Conservation (phyloP, 2,888 invertebrate species). For the Cheilosia vernalis region DNA sequence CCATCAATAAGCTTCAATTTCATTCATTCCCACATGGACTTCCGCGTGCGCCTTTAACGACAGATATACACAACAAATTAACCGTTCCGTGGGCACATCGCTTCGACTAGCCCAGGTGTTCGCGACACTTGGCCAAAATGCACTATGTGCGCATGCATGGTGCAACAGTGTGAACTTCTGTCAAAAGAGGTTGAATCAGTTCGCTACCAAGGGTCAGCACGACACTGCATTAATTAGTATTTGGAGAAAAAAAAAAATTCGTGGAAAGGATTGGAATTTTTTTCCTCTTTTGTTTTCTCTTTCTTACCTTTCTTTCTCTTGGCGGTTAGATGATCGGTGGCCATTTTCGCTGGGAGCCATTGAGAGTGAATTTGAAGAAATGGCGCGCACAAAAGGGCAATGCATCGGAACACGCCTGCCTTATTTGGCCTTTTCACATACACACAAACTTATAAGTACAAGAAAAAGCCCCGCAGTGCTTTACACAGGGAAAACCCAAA, state of each 20-base stretch:
- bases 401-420: conserved; percentile 69
- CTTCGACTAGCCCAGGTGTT: conserved; percentile 68
- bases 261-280: conserved; percentile 57
- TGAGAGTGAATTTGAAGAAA: conserved; percentile 70
- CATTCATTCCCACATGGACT: conserved; percentile 61
- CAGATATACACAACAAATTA: conserved; percentile 50
- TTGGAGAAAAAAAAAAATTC: conserved; percentile 48
- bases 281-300: conserved; percentile 21
- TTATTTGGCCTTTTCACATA: conserved; percentile 67
- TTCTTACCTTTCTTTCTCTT: conserved; percentile 1
- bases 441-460: neutral
- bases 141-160: conserved; percentile 47
- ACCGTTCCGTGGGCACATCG: conserved; percentile 48
- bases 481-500: conserved; percentile 18
- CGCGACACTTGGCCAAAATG: conserved; percentile 56
- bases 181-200: conserved; percentile 73
- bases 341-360: conserved; percentile 30
- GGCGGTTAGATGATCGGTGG: conserved; percentile 2
- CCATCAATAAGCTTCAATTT: conserved; percentile 58
- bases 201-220: conserved; percentile 72
- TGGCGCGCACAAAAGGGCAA: conserved; percentile 69
- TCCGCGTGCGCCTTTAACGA: conserved; percentile 51
- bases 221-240: conserved; percentile 73
- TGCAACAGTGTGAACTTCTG: conserved; percentile 73
- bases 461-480: neutral